These are phyloP conservation scores for Drosophila simulans DNA, from an alignment of 1,140 invertebrate genomes.

Conservation along the genomic window DNA sequence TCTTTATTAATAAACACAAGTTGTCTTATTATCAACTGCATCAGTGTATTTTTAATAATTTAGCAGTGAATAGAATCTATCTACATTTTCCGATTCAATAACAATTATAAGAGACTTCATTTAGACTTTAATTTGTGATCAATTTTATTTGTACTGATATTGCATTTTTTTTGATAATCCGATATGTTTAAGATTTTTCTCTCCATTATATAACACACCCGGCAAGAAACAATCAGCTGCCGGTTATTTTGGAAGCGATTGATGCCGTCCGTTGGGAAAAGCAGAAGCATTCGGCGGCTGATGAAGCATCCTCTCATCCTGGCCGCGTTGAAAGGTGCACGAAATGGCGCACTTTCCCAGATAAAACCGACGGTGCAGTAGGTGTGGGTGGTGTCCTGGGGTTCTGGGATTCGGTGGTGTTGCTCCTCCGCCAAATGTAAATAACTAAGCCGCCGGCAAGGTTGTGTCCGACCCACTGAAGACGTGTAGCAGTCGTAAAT, in stretches of 20 bases:
- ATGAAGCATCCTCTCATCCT: conserved; percentile 34
- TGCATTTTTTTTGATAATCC: too few species aligned
- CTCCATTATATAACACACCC: background rate
- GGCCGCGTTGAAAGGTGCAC: conserved; percentile 55
- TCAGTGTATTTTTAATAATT: background rate
- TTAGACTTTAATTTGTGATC: too few species aligned
- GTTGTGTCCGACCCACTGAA: conserved; percentile 36
- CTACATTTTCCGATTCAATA: background rate
- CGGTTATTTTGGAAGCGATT: conserved; percentile 59
- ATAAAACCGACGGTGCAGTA: conserved; percentile 39
- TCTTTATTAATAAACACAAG: background rate
- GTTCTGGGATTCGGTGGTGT: background rate
- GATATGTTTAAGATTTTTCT: background rate
- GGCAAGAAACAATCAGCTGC: conserved; percentile 60
- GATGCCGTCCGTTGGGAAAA: conserved; percentile 36
- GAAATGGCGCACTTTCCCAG: conserved; percentile 61
- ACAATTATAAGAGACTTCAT: too few species aligned
- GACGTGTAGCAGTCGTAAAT: conserved; percentile 59
- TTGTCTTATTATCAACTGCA: background rate
- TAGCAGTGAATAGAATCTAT: background rate
- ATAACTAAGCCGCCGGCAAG: conserved; percentile 54
- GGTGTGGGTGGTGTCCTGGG: background rate
- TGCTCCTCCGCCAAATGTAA: conserved; percentile 35
- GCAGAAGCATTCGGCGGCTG: conserved; percentile 19
- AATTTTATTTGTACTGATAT: too few species aligned